These are phyloP conservation scores for Merops nubicus DNA, from an alignment of 2,113 vertebrate species.

Conservation along the genomic window DNA sequence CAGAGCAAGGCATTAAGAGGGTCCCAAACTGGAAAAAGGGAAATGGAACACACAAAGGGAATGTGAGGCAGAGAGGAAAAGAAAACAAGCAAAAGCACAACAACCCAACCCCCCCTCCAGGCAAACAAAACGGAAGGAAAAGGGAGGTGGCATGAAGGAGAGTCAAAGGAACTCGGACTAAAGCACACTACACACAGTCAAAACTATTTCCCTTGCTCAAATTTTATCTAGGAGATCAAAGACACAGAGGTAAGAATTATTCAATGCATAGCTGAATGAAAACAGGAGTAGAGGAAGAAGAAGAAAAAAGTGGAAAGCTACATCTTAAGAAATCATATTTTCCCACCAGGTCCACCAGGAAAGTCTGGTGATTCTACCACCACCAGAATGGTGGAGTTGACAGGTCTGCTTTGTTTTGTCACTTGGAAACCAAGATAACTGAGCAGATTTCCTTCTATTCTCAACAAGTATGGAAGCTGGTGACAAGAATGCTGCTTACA, in stretches of 20 bases:
- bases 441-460: background rate
- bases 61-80: background rate
- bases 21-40: background rate
- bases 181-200: background rate
- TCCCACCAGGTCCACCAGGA: accelerated
- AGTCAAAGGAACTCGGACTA: background rate
- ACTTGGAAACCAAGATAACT: background rate
- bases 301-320: background rate
- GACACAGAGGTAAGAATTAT: accelerated
- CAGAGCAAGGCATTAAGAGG: background rate
- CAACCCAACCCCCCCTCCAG: accelerated
- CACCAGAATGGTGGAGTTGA: background rate
- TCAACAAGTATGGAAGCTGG: no score
- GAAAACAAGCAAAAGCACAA: background rate
- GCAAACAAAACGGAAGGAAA: background rate
- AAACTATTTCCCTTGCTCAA: background rate
- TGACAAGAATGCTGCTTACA: no score
- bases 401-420: background rate
- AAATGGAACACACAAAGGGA: background rate
- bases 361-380: background rate
- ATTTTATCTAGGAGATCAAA: background rate
- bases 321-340: background rate
- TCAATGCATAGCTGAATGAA: background rate
- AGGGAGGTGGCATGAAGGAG: background rate
- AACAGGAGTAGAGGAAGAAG: background rate